Percentiles rank a stretch among this genome's conserved stretches.
Evolutionary conservation across 1,140 invertebrate species (phyloP).

Genomic region (Oryzaephilus surinamensis): DNA sequence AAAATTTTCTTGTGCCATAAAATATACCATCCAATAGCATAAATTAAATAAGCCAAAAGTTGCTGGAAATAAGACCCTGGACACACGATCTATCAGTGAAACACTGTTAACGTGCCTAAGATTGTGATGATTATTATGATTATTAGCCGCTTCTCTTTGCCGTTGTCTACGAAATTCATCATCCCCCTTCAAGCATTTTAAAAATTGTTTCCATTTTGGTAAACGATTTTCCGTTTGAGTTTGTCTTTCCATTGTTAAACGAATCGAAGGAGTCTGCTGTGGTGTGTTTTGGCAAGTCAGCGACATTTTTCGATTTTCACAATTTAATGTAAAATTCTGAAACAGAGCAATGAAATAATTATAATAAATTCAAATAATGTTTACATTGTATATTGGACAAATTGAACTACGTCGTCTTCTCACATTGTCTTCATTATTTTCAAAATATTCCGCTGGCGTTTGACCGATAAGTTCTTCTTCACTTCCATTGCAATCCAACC

Average conservation of each 20-base stretch:
- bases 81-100: conserved; percentile 74
- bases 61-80: conserved; percentile 75
- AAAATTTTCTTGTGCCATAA: conserved; percentile 58
- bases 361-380: conserved; percentile 14
- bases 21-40: conserved; percentile 78
- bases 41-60: conserved; percentile 77
- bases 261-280: conserved; percentile 33
- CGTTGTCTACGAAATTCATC: conserved; percentile 63
- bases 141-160: conserved; percentile 58
- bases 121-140: conserved; percentile 37
- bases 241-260: conserved; percentile 61
- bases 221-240: conserved; percentile 68
- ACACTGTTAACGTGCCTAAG: conserved; percentile 73
- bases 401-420: conserved; percentile 40
- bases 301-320: conserved; percentile 24
- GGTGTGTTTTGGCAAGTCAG: conserved; percentile 16
- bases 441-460: conserved; percentile 15
- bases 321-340: conserved; percentile 24
- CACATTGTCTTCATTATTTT: conserved; percentile 14
- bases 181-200: conserved; percentile 70
- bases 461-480: conserved; percentile 42
- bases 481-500: conserved; percentile 49
- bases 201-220: conserved; percentile 63
- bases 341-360: conserved; percentile 8
- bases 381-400: conserved; percentile 51